Evolutionary conservation across 2,113 vertebrate genomes (phyloP), one percentile per base, ranked within the genome.

Genomic region (Limanda limanda): DNA sequence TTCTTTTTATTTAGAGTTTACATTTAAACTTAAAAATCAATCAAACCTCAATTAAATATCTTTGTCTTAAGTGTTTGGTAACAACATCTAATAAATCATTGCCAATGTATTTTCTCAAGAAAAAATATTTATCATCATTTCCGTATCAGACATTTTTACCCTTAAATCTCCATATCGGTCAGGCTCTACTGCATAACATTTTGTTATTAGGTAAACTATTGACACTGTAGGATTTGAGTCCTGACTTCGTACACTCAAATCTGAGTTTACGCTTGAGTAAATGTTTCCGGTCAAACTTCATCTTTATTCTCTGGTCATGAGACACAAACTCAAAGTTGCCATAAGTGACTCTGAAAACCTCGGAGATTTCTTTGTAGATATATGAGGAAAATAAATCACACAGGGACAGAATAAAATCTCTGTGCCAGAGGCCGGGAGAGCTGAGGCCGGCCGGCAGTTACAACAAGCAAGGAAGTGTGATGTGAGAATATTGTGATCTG

Each of bases 391-490:
- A 27, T 5, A 20, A 27, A 51, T 27, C 17, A 51, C 45, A 45
- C 4, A 62, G 58, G 3, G 27, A 60, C 25, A 1, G 45, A 48
- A 48, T 40, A 11, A 15, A 60, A 35, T 15, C 3, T 62, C 37
- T 63, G 13, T 23, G 37, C 25, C 11, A 15, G 5, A 35, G 47
- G 24, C 10, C 15, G 10, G 37, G 37, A 40, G 10, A 13, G 40
- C 40, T 42, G 40, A 42, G 40, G 40, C 3, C 11, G 2, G 40
- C 31, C 6, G 6, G 31, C 31, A 31, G 0, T 18, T 37, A 21
- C 4, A 35, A 13, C 25, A 3, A 23, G 56, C 47, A 23, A 79
- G 76, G 71, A 82, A 85, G 79, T 27, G 21, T 8, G 42, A 78
- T 67, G 24, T 20, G 58, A 81, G 71, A 81, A 45, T 59, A 42